Percentiles rank a stretch among this genome's conserved stretches.
phyloP scores from a whole-genome alignment of 2,888 invertebrate species.

The Pollenia amentaria region DNA sequence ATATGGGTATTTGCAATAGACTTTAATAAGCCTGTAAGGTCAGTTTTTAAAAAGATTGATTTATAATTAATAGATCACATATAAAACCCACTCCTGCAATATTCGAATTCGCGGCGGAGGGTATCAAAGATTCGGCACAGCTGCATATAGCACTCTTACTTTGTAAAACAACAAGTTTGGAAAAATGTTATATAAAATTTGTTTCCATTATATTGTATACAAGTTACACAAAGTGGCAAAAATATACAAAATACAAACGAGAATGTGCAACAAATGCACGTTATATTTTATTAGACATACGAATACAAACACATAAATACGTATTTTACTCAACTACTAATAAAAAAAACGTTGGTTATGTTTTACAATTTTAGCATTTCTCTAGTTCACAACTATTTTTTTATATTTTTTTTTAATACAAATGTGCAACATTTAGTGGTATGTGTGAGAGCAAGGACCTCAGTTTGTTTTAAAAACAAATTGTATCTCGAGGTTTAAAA shows the following conservation, averaged over 20 bases:
- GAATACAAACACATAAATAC: too few relatives aligned
- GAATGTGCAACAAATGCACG: constrained; percentile 63
- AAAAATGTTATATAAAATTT: constrained; percentile 44
- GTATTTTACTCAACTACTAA: constrained; percentile 18
- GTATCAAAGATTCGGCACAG: too few relatives aligned
- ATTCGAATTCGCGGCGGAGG: too few relatives aligned
- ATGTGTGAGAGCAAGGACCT: constrained; percentile 65
- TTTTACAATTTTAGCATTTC: constrained; percentile 19
- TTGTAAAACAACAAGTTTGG: constrained; percentile 6
- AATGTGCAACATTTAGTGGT: not conserved
- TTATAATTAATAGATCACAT: too few relatives aligned
- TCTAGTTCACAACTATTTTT: constrained; percentile 21
- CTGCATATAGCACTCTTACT: not conserved
- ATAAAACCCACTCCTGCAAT: too few relatives aligned
- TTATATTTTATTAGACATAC: constrained; percentile 40
- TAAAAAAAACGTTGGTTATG: constrained; percentile 26
- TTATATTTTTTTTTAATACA: not conserved
- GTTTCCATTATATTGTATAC: constrained; percentile 36
- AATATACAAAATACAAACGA: not conserved
- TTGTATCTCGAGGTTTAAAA: constrained; percentile 60
- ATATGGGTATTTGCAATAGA: too few relatives aligned
- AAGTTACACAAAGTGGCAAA: constrained; percentile 42
- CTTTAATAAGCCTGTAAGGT: too few relatives aligned
- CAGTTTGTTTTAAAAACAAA: constrained; percentile 38
- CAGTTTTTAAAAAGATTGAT: too few relatives aligned